These are phyloP conservation scores for Ectemnius continuus DNA, from an alignment of 2,888 invertebrate genomes.

Conservation along the genomic window DNA sequence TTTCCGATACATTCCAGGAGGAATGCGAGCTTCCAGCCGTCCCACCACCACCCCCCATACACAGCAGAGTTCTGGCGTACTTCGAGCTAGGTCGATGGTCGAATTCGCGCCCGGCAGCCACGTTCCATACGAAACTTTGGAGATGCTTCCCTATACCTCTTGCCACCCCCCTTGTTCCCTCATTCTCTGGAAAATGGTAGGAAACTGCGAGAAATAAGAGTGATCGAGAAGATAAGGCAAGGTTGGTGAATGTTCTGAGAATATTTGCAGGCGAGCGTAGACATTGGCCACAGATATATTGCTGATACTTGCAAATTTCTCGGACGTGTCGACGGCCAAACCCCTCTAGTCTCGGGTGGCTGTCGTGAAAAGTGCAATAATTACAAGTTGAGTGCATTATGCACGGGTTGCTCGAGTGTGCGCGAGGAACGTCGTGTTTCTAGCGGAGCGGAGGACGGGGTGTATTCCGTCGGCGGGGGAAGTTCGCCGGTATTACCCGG, in stretches of 20 bases:
- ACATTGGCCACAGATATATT: background rate
- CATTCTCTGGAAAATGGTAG: too few relatives aligned
- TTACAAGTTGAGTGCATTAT: slow-evolving; percentile 67
- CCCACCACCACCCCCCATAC: background rate
- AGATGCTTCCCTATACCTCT: background rate
- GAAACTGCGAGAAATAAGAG: too few relatives aligned
- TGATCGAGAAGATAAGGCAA: too few relatives aligned
- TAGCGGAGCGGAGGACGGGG: slow-evolving; percentile 42
- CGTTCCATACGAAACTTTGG: slow-evolving; percentile 4
- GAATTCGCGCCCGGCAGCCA: slow-evolving; percentile 8
- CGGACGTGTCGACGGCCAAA: background rate
- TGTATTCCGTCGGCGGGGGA: slow-evolving; percentile 16
- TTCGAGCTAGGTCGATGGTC: background rate
- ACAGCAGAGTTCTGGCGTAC: background rate
- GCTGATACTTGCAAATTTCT: slow-evolving; percentile 4
- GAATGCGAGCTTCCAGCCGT: slow-evolving; percentile 51
- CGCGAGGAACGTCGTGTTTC: slow-evolving; percentile 67
- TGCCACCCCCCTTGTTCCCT: background rate
- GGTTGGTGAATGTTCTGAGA: background rate
- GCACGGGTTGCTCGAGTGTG: slow-evolving; percentile 62
- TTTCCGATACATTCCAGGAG: slow-evolving; percentile 66
- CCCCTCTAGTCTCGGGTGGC: slow-evolving; percentile 16
- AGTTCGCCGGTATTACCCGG: slow-evolving; percentile 12
- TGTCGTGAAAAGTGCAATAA: slow-evolving; percentile 53
- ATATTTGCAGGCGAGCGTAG: background rate